These are phyloP conservation scores for Periophthalmus magnuspinnatus DNA, from an alignment of 2,797 vertebrate species.

Conservation along the genomic window DNA sequence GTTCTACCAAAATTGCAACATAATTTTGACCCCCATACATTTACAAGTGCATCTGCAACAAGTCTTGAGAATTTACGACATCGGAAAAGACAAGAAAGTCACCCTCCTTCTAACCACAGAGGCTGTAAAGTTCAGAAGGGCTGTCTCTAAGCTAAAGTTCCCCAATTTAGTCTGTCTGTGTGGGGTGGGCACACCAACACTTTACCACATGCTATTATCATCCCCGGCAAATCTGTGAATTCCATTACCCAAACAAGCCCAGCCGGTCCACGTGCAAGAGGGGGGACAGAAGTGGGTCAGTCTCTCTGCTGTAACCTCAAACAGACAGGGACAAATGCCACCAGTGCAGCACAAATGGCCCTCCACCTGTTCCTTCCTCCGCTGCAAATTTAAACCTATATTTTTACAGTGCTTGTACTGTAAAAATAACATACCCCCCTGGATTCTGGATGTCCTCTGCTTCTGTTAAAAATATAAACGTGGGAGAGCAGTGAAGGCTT, in stretches of 20 bases:
- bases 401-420: conserved; percentile 9
- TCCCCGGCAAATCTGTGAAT: conserved; percentile 71
- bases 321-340: conserved; percentile 64
- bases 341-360: conserved; percentile 50
- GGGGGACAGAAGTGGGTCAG: conserved; percentile 72
- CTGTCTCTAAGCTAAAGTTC: conserved; percentile 35
- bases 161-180: conserved; percentile 10
- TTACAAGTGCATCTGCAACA: not conserved
- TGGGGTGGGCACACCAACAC: conserved; percentile 44
- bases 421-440: not conserved
- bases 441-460: not conserved
- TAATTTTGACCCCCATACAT: not conserved
- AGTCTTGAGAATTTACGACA: conserved; percentile 26
- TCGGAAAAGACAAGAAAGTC: conserved; percentile 34
- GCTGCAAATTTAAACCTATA: conserved; percentile 2
- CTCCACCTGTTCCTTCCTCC: conserved; percentile 51
- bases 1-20: not conserved
- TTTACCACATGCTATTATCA: conserved; percentile 57
- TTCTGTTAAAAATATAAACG: conserved; percentile 14
- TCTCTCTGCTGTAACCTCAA: conserved; percentile 59
- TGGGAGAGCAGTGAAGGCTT: conserved; percentile 31
- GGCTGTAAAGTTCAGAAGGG: conserved; percentile 51
- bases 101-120: conserved; percentile 43
- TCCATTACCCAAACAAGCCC: conserved; percentile 65
- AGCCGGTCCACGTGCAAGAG: conserved; percentile 39